Evolutionary conservation across 2,888 invertebrate genomes (phyloP), one percentile per base, ranked within the genome.

Genomic region (Emmelina monodactyla): DNA sequence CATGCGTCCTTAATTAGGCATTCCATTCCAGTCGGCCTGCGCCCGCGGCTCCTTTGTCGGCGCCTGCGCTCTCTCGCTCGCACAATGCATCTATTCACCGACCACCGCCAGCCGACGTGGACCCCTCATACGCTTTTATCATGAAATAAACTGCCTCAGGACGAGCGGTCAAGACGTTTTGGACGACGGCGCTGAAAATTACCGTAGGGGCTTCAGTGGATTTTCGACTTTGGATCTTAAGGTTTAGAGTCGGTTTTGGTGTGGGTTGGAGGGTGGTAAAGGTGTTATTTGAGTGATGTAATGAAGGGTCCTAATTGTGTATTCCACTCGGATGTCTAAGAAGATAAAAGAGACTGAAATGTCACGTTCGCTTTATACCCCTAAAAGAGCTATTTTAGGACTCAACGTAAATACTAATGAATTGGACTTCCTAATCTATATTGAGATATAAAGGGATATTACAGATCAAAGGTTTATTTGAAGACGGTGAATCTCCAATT

Each of bases 1-100:
- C 78, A 76, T 78, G 71, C 75, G 75, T 72, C 65, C 71, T 75
- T 76, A 78, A 78, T 78, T 78, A 78, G 72, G 72, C 71, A 78
- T 78, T 78, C 78, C 67, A 57, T 51, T n/a, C n/a, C n/a, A n/a
- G 19, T 19, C 54, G 60, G 67, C 75, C 71, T 69, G 63, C 68
- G 69, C 69, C 66, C 71, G 66, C 75, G 76, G 75, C 64, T 56
- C 57, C 71, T 73, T 78, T 78, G 78, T 71, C 61, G 51, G 45
- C 47, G 46, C 47, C 58, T 54, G 51, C 55, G 50, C 66, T 60
- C 51, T 72, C 73, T 54, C 62, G 45, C 68, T 75, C 72, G 35
- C 66, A 70, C 76, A 75, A 71, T 71, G 70, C 72, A 67, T 45
- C 71, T 70, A 76, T 75, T 75, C 73, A 75, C 54, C 47, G 31